Evolutionary conservation across 2,888 invertebrate genomes (phyloP).

Genomic region (Trichopria drosophilae): DNA sequence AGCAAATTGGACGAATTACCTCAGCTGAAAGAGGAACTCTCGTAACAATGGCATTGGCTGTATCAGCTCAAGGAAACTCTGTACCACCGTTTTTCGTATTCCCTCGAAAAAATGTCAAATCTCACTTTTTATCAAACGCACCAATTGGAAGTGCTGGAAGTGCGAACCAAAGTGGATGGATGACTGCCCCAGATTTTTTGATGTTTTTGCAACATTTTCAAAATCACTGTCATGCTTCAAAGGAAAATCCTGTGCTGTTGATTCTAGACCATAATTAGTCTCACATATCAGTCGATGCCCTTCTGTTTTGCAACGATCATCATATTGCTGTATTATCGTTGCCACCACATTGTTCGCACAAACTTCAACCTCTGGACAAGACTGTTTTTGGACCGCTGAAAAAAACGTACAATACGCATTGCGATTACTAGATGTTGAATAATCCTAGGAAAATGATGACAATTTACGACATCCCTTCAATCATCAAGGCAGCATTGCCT

Average conservation of each 20-base stretch:
- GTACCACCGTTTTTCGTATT: constrained; percentile 8
- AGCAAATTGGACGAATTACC: constrained; percentile 10
- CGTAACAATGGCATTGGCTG: constrained; percentile 6
- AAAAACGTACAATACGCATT: constrained; percentile 39
- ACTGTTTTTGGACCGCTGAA: constrained; percentile 47
- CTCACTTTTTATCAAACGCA: neutral
- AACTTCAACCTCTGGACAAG: constrained; percentile 48
- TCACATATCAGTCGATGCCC: constrained; percentile 25
- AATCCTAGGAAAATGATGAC: constrained; percentile 41
- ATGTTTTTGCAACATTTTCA: constrained; percentile 34
- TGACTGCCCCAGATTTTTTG: constrained; percentile 28
- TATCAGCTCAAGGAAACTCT: constrained; percentile 5
- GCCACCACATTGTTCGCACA: constrained; percentile 49
- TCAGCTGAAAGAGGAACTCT: constrained; percentile 9
- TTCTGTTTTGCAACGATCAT: constrained; percentile 45
- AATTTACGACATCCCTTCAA: too few relatives aligned
- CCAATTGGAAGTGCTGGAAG: constrained; percentile 5
- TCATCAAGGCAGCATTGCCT: constrained; percentile 29
- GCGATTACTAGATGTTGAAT: constrained; percentile 43
- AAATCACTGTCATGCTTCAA: too few relatives aligned
- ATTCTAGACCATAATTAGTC: constrained; percentile 39
- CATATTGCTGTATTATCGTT: constrained; percentile 46
- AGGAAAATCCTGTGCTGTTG: constrained; percentile 33
- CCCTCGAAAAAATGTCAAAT: constrained; percentile 1
- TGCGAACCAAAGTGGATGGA: neutral